Evolutionary conservation across 2,888 invertebrate genomes (phyloP).

Genomic region (Chelonus formosanus): DNA sequence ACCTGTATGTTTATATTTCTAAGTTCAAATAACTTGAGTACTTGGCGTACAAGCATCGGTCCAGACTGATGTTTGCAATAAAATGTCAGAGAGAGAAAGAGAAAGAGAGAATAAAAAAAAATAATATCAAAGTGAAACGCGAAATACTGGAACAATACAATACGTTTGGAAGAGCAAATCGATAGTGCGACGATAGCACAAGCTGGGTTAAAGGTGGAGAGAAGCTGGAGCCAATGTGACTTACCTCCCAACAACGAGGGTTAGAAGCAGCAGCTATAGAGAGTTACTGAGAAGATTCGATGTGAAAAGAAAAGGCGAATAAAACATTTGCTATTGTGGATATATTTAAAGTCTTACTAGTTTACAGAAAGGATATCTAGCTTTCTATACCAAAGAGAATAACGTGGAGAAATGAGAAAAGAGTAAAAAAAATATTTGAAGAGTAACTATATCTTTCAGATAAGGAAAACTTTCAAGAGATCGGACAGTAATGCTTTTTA

Average conservation of each 20-base stretch:
- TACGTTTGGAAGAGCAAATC: slow-evolving; percentile 41
- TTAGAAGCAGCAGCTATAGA: background rate
- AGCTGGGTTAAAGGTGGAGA: slow-evolving; percentile 22
- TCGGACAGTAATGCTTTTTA: slow-evolving; percentile 48
- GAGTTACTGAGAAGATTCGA: background rate
- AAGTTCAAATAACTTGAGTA: background rate
- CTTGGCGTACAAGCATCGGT: slow-evolving; percentile 4
- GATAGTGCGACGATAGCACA: slow-evolving; percentile 43
- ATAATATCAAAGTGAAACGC: slow-evolving; percentile 4
- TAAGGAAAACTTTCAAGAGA: slow-evolving; percentile 31
- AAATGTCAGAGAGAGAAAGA: slow-evolving; percentile 11
- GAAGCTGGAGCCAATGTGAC: slow-evolving; percentile 4
- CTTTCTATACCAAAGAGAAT: slow-evolving; percentile 19
- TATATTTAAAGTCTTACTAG: slow-evolving; percentile 12
- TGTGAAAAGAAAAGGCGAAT: background rate
- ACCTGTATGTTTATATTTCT: slow-evolving; percentile 9
- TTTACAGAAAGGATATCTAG: background rate
- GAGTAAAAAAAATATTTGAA: slow-evolving; percentile 17
- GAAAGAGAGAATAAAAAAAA: slow-evolving; percentile 39
- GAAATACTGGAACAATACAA: slow-evolving; percentile 44
- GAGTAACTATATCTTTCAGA: slow-evolving; percentile 28
- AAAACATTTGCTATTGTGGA: slow-evolving; percentile 12
- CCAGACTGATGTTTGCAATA: slow-evolving; percentile 22
- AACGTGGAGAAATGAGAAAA: slow-evolving; percentile 5
- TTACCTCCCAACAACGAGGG: background rate